Conservation (phyloP, 2,888 invertebrate genomes). For the Caenorhabditis sp. region DNA sequence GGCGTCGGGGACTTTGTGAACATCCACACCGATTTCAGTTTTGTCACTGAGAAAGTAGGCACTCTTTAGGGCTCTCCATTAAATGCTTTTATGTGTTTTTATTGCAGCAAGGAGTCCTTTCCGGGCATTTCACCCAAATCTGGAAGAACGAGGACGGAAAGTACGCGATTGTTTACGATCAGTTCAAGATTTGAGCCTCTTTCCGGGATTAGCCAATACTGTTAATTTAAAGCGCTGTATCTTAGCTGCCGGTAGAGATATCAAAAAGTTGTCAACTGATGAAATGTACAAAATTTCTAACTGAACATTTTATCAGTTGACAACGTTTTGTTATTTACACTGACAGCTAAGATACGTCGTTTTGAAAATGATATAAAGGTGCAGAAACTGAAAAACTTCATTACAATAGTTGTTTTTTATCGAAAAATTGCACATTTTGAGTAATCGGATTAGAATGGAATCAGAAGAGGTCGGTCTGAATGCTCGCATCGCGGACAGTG, state of each 20-base stretch:
- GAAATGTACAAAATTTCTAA: no score
- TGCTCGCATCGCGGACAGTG: constrained; percentile 22
- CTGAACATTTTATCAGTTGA: no score
- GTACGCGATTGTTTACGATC: constrained; percentile 46
- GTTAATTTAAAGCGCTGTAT: no score
- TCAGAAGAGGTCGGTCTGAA: constrained; percentile 33
- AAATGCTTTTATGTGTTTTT: background rate
- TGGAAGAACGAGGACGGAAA: constrained; percentile 48
- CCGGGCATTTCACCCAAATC: constrained; percentile 47
- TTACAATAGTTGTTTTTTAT: background rate
- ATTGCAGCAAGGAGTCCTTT: constrained; percentile 33
- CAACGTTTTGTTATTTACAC: no score
- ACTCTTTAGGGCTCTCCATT: background rate
- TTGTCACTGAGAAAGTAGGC: constrained; percentile 61
- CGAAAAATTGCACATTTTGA: no score
- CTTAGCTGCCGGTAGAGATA: no score
- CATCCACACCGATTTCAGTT: constrained; percentile 60
- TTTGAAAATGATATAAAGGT: no score
- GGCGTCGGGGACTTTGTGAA: constrained; percentile 65
- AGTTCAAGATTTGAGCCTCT: constrained; percentile 19
- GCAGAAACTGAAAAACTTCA: no score
- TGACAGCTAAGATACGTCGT: no score
- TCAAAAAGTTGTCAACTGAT: no score
- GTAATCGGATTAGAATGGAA: no score
- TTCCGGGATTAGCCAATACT: background rate